Conservation (phyloP, 1,140 invertebrate genomes). For the Aphaenogaster ashmeadi region DNA sequence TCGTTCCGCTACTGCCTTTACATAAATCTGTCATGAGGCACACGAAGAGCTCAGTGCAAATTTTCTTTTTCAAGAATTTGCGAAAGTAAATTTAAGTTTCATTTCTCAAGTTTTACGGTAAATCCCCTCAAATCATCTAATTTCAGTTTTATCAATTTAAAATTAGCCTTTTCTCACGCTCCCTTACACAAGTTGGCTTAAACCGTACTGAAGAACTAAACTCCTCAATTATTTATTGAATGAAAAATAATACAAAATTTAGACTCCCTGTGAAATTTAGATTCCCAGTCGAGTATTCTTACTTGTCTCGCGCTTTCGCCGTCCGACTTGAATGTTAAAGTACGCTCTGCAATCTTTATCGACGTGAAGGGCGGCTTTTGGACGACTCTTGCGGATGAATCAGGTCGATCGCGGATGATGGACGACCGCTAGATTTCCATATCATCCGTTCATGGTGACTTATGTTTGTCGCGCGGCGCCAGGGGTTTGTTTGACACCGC, state of each 20-base stretch:
- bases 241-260: background rate
- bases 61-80: background rate
- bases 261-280: background rate
- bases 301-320: background rate
- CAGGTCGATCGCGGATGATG: slow-evolving; percentile 47
- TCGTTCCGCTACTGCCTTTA: background rate
- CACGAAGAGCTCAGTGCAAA: slow-evolving; percentile 3
- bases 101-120: background rate
- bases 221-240: background rate
- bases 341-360: slow-evolving; percentile 19
- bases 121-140: background rate
- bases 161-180: background rate
- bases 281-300: background rate
- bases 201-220: background rate
- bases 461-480: slow-evolving; percentile 49
- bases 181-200: background rate
- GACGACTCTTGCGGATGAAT: slow-evolving; percentile 43
- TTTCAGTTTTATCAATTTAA: slow-evolving; percentile 21
- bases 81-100: slow-evolving; percentile 19
- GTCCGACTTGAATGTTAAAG: background rate
- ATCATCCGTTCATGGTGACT: slow-evolving; percentile 54
- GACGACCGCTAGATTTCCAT: slow-evolving; percentile 54
- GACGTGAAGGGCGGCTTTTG: slow-evolving; percentile 13
- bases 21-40: slow-evolving; percentile 31
- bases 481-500: slow-evolving; percentile 38